Evolutionary conservation across 2,797 vertebrate genomes (phyloP), one percentile per base, ranked within the genome.

Genomic region (Hoplostethus atlanticus): DNA sequence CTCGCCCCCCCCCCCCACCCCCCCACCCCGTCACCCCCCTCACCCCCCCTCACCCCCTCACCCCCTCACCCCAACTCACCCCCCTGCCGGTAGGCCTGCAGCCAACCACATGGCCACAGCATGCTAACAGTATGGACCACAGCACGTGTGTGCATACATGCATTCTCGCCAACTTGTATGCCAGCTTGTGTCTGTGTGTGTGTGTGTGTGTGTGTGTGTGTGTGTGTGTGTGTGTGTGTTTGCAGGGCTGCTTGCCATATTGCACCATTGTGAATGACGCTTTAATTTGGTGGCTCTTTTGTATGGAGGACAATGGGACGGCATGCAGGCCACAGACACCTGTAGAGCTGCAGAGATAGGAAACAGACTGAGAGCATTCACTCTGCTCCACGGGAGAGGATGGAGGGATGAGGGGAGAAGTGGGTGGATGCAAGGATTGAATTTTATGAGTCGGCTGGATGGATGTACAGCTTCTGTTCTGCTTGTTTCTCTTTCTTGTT

Each of bases 31-130:
- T 21, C 21, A 34, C 31, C 31, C 31, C 31, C 31, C 31, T 6
- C 31, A 34, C 3, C 3, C 3, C 40, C 17, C n/a, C 34, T 28
- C 38, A 66, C 34, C 56, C 42, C 28, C 21, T 16, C 34, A 38
- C 16, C 17, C 60, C 34, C 55, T 28, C 67, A 30, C 61, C 50
- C 61, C 17, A 44, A 44, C 25, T 52, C 70, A 47, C 21, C 30
- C 11, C 2, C 17, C 11, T 10, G 25, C 10, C 55, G 42, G 13
- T 25, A 9, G 62, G 55, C 71, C 62, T 34, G 6, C 34, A 53
- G 62, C 71, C 71, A 73, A 64, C 47, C 54, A 56, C 62, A 73
- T 60, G 71, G 54, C 34, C 62, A 12, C 48, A 38, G 62, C 62
- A 64, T 42, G 62, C 48, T 52, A 38, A 17, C 48, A 53, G 48